phyloP scores from a whole-genome alignment of 2,888 invertebrate species.

The Drosophila basisetae region DNA sequence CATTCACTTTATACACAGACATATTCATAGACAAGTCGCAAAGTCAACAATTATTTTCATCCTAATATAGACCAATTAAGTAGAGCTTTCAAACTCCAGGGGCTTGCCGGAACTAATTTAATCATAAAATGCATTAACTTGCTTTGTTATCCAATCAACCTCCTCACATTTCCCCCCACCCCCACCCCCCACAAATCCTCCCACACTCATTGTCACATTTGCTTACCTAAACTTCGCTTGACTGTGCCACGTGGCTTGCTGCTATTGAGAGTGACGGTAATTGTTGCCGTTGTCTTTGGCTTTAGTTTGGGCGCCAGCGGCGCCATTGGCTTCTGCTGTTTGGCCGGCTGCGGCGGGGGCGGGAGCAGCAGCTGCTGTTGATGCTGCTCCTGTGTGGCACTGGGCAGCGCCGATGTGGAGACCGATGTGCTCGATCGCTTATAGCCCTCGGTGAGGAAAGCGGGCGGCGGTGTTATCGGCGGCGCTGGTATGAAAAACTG shows the following conservation, averaged over 20 bases:
- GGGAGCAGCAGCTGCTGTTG: conserved; percentile 27
- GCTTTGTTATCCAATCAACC: background rate
- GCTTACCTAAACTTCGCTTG: conserved; percentile 80
- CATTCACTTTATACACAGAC: background rate
- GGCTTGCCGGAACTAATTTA: background rate
- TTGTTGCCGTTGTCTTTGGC: conserved; percentile 74
- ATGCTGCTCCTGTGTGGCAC: conserved; percentile 52
- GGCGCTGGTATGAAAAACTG: conserved; percentile 85
- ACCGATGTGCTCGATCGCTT: conserved; percentile 84
- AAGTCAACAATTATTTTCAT: background rate
- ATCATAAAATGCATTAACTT: background rate
- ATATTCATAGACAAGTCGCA: background rate
- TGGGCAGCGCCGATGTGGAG: conserved; percentile 74
- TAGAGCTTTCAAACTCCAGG: background rate
- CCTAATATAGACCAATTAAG: background rate
- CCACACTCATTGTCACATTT: background rate
- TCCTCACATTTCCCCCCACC: too few relatives aligned
- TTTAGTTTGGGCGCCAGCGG: conserved; percentile 56
- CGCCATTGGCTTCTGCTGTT: conserved; percentile 48
- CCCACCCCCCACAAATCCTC: accelerated
- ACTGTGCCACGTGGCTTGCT: conserved; percentile 75
- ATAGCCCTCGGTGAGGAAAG: conserved; percentile 88
- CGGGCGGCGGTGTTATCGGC: conserved; percentile 89
- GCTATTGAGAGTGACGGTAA: conserved; percentile 69
- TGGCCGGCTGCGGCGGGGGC: conserved; percentile 28